Conservation (phyloP, 2,888 invertebrate species). For the Lepidocyrtoides sp. region DNA sequence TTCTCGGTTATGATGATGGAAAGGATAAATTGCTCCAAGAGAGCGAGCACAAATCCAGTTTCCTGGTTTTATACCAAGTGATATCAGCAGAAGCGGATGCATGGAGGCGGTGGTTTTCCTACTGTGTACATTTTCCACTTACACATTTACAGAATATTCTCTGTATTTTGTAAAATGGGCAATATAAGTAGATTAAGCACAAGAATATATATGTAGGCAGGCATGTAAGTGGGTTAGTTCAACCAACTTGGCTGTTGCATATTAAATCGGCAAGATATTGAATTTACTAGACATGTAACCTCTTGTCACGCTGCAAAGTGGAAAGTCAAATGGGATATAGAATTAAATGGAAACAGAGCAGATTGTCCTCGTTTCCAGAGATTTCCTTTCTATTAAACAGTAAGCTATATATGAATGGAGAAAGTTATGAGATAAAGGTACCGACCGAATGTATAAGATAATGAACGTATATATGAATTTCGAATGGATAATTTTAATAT, state of each 20-base stretch:
- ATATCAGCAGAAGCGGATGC: neutral
- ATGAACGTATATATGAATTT: too few relatives aligned
- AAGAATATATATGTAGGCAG: too few relatives aligned
- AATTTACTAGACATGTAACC: neutral
- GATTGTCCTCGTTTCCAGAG: conserved; percentile 6
- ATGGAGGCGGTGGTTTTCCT: neutral
- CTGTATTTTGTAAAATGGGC: neutral
- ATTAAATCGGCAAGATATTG: neutral
- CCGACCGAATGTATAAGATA: too few relatives aligned
- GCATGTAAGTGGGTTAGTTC: neutral
- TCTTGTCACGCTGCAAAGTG: neutral
- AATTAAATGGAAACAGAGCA: neutral
- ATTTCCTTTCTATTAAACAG: conserved; percentile 54
- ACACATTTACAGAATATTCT: neutral
- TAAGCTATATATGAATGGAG: neutral
- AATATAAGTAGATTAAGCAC: too few relatives aligned
- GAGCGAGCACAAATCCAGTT: conserved; percentile 41
- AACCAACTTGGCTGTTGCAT: conserved; percentile 13
- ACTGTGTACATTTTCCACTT: neutral
- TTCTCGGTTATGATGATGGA: neutral
- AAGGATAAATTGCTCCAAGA: conserved; percentile 32
- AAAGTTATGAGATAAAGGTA: neutral
- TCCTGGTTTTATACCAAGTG: neutral
- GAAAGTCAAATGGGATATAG: neutral
- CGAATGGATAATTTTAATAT: too few relatives aligned